Conservation (phyloP, 2,888 invertebrate genomes). For the Achlya flavicornis region DNA sequence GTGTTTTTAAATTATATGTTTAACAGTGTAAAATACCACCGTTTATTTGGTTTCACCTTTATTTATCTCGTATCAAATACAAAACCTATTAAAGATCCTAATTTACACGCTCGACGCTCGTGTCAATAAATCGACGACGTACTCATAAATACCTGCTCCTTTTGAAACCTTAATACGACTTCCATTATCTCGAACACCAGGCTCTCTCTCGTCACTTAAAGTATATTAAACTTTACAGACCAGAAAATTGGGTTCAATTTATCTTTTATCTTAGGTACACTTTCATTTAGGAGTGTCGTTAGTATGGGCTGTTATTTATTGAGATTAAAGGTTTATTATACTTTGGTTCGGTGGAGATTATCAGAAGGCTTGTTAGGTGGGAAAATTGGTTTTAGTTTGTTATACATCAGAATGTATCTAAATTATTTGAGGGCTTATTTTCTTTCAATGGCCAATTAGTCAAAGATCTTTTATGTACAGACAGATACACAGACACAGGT, state of each 20-base stretch:
- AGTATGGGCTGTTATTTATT: neutral
- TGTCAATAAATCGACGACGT: neutral
- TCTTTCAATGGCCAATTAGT: too few species aligned
- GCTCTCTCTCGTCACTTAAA: neutral
- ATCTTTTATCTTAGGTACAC: neutral
- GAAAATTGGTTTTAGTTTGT: neutral
- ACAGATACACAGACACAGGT: too few species aligned
- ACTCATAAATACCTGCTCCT: neutral
- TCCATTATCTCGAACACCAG: constrained; percentile 6
- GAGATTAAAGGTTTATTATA: constrained; percentile 2
- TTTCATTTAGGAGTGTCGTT: neutral
- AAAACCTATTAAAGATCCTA: neutral
- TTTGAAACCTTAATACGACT: constrained; percentile 9
- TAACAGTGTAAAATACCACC: too few species aligned
- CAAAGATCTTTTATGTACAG: too few species aligned
- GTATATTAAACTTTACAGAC: neutral
- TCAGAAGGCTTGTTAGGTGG: neutral
- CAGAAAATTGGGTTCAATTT: constrained; percentile 10
- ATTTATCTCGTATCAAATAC: neutral
- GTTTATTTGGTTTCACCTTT: neutral
- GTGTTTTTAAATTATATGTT: too few species aligned
- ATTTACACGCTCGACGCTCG: neutral
- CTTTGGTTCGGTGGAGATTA: neutral
- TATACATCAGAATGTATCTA: too few species aligned
- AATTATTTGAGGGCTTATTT: too few species aligned